These are phyloP conservation scores for Dolichopus griseipennis DNA, from an alignment of 2,888 invertebrate species.

Conservation along the genomic window DNA sequence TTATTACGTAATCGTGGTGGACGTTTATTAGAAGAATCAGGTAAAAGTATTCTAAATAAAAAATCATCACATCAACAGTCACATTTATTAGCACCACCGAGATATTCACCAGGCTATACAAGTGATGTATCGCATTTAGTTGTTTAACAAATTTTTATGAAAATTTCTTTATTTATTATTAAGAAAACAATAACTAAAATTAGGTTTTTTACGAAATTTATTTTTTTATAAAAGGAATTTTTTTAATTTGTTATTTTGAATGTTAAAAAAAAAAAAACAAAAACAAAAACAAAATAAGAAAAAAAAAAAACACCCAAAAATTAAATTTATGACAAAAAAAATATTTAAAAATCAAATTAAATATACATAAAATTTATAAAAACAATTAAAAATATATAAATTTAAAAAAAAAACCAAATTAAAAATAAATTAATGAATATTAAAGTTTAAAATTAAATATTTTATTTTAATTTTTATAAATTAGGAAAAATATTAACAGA, in stretches of 20 bases:
- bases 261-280: not conserved
- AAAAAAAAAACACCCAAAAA: not conserved
- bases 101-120: slow-evolving; percentile 66
- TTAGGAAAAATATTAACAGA: too few species aligned
- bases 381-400: not conserved
- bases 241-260: not conserved
- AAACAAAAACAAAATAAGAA: not conserved
- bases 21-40: slow-evolving; percentile 43
- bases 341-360: not conserved
- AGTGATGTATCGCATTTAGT: slow-evolving; percentile 73
- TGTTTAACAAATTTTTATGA: slow-evolving; percentile 46
- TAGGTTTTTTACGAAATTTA: slow-evolving; percentile 6
- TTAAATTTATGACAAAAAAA: too few species aligned
- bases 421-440: not conserved
- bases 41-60: slow-evolving; percentile 15
- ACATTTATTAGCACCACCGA: slow-evolving; percentile 50
- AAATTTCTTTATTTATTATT: slow-evolving; percentile 1
- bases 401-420: not conserved
- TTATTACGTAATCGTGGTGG: slow-evolving; percentile 55
- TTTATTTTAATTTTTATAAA: too few species aligned
- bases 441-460: too few species aligned
- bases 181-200: slow-evolving; percentile 6
- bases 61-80: slow-evolving; percentile 32
- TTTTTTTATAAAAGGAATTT: not conserved
- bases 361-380: not conserved